phyloP scores from a whole-genome alignment of 2,113 vertebrate species.

The Nestor notabilis region DNA sequence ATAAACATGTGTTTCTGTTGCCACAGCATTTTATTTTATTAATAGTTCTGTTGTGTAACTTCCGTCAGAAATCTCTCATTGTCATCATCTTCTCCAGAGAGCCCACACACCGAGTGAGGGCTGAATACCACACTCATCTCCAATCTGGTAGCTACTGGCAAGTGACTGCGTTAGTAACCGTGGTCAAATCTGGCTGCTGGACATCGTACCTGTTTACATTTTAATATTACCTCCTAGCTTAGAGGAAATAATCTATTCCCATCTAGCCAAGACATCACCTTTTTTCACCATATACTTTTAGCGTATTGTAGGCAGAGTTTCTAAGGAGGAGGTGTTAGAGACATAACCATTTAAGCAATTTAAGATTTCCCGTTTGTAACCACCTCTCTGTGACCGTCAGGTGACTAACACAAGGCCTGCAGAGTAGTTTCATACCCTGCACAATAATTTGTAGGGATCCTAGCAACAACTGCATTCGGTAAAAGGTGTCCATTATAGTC shows the following conservation, averaged over 20 bases:
- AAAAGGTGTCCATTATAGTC: slow-evolving; percentile 41
- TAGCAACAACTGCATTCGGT: slow-evolving; percentile 19
- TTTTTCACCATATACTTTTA: neutral
- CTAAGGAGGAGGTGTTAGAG: neutral
- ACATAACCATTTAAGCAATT: neutral
- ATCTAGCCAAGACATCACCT: neutral
- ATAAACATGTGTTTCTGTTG: neutral
- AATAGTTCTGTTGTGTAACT: neutral
- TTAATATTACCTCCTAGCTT: neutral
- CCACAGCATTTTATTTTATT: neutral
- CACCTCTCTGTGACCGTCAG: neutral
- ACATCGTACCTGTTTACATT: neutral
- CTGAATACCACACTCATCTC: neutral
- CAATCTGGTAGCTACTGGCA: rapidly evolving
- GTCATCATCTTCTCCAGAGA: neutral
- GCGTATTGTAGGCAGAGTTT: neutral
- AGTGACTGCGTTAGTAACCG: neutral
- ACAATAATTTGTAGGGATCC: slow-evolving; percentile 2
- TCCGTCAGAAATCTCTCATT: neutral
- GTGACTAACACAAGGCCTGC: neutral
- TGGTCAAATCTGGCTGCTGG: neutral
- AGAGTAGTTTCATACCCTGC: neutral
- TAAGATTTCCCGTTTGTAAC: neutral
- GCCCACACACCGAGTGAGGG: neutral
- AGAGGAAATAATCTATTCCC: neutral